These are phyloP conservation scores for Myoxocephalus aenaeus DNA, from an alignment of 2,797 vertebrate species.

Conservation along the genomic window DNA sequence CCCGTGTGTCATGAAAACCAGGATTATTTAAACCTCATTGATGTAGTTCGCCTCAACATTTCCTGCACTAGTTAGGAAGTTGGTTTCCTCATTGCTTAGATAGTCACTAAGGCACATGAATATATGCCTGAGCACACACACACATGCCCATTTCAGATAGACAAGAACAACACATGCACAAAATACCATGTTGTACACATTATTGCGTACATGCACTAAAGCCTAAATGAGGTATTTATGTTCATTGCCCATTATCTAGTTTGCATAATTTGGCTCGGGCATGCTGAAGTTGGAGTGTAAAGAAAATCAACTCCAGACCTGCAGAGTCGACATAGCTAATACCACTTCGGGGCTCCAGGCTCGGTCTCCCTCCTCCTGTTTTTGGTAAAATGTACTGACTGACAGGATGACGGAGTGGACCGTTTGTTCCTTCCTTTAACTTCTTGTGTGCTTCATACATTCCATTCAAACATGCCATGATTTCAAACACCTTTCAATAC, in stretches of 20 bases:
- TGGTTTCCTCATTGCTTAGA: constrained; percentile 45
- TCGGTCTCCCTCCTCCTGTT: constrained; percentile 8
- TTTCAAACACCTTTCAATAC: constrained; percentile 67
- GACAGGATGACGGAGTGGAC: constrained; percentile 16
- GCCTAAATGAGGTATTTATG: constrained; percentile 66
- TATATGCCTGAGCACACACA: constrained; percentile 41
- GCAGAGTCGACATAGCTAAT: constrained; percentile 32
- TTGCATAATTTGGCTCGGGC: constrained; percentile 40
- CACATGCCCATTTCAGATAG: constrained; percentile 29
- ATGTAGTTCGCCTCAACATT: constrained; percentile 46
- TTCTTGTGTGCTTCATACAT: constrained; percentile 77
- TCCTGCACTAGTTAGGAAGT: constrained; percentile 68
- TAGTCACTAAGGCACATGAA: constrained; percentile 49
- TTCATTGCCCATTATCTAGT: constrained; percentile 48
- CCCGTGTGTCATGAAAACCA: constrained; percentile 53
- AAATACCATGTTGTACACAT: constrained; percentile 36
- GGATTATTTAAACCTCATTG: constrained; percentile 67
- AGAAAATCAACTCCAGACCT: constrained; percentile 40
- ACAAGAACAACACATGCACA: constrained; percentile 25
- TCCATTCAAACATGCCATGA: constrained; percentile 77
- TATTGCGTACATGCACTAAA: constrained; percentile 67
- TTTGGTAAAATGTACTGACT: constrained; percentile 7
- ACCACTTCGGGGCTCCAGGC: constrained; percentile 61
- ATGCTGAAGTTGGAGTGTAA: constrained; percentile 36
- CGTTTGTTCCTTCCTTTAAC: constrained; percentile 47